Evolutionary conservation across 1,140 invertebrate genomes (phyloP).

Genomic region (Venturia canescens): DNA sequence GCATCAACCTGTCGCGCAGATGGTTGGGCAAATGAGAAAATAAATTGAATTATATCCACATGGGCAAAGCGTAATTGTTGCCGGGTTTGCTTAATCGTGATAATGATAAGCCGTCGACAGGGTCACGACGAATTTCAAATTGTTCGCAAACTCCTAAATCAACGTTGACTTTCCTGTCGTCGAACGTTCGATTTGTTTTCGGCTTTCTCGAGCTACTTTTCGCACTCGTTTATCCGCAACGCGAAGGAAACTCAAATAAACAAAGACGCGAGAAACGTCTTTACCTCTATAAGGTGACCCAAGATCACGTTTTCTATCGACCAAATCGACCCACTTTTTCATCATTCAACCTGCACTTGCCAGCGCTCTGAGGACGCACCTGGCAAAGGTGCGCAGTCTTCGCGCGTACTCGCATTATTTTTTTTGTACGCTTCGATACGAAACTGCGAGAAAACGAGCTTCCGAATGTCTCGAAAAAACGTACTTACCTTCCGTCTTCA

Average conservation of each 20-base stretch:
- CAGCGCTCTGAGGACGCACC: background rate
- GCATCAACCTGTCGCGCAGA: constrained; percentile 20
- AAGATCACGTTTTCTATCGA: constrained; percentile 2
- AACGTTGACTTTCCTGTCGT: background rate
- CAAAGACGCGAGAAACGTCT: background rate
- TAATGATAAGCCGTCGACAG: background rate
- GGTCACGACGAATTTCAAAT: too few species aligned
- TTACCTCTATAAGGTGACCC: constrained; percentile 3
- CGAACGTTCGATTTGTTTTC: background rate
- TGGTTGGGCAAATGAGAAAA: constrained; percentile 30
- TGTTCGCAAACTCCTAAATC: background rate
- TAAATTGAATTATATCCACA: background rate
- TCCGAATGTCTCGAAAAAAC: background rate
- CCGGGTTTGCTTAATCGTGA: background rate
- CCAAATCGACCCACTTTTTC: constrained; percentile 13
- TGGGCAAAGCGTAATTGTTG: background rate
- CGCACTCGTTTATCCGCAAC: background rate
- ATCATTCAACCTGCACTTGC: background rate
- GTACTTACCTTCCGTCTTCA: background rate
- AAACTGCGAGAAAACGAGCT: background rate
- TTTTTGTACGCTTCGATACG: background rate
- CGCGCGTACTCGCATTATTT: background rate
- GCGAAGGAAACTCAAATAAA: background rate
- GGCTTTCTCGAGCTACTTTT: constrained; percentile 6
- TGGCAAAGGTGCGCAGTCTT: background rate